Evolutionary conservation across 2,888 invertebrate species (phyloP).

Genomic region (Beris morrisii): DNA sequence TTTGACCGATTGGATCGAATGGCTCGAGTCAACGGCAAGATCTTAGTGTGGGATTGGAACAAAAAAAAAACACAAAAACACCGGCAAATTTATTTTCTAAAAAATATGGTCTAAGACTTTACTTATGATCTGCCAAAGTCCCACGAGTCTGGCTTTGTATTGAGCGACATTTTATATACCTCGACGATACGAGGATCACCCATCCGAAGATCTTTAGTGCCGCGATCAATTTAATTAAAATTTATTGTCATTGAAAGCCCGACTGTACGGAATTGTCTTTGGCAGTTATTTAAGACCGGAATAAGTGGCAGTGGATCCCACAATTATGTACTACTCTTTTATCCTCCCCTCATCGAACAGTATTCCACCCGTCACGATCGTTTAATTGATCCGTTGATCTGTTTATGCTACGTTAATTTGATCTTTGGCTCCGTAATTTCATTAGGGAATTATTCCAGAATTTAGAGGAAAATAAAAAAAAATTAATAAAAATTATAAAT

Average conservation of each 20-base stretch:
- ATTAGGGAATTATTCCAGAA: slow-evolving; percentile 24
- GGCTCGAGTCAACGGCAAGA: too few relatives aligned
- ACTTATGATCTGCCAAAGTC: too few relatives aligned
- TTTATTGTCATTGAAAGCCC: slow-evolving; percentile 27
- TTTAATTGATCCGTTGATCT: slow-evolving; percentile 29
- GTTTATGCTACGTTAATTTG: slow-evolving; percentile 28
- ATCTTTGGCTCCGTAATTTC: slow-evolving; percentile 21
- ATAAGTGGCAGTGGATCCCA: slow-evolving; percentile 11
- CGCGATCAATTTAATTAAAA: slow-evolving; percentile 31
- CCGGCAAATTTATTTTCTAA: too few relatives aligned
- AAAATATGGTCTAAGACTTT: too few relatives aligned
- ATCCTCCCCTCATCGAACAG: too few relatives aligned
- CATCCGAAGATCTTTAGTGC: slow-evolving; percentile 22
- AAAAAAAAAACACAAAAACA: too few relatives aligned
- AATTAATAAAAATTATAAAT: slow-evolving; percentile 3
- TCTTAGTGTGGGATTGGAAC: too few relatives aligned
- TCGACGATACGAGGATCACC: background rate
- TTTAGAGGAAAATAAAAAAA: slow-evolving; percentile 8
- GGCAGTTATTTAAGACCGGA: slow-evolving; percentile 5
- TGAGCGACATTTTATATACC: too few relatives aligned
- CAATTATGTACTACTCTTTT: too few relatives aligned
- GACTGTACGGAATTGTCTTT: slow-evolving; percentile 4
- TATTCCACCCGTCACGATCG: slow-evolving; percentile 14
- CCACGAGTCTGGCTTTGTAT: too few relatives aligned
- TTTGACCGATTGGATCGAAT: too few relatives aligned